phyloP scores from a whole-genome alignment of 2,797 vertebrate genomes.

The Decapterus maruadsi region DNA sequence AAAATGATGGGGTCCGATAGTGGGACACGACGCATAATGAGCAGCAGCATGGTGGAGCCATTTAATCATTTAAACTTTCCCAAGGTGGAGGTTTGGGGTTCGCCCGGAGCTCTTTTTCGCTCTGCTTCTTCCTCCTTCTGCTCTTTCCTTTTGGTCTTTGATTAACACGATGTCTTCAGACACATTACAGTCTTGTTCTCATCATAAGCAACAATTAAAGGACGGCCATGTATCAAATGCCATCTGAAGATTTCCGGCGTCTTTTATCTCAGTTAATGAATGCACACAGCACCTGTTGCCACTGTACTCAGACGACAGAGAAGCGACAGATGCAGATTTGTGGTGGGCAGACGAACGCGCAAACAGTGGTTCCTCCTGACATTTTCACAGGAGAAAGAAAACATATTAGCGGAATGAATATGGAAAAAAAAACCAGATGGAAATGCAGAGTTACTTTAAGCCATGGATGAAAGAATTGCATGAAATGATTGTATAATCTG shows the following conservation, averaged over 20 bases:
- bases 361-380: conserved; percentile 36
- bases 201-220: conserved; percentile 21
- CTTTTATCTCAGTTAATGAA: conserved; percentile 25
- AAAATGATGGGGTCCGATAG: conserved; percentile 77
- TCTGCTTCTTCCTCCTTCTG: not conserved
- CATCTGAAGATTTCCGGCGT: conserved; percentile 23
- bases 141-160: conserved; percentile 23
- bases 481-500: conserved; percentile 40
- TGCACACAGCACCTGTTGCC: conserved; percentile 44
- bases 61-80: conserved; percentile 75
- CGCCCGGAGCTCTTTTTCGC: conserved; percentile 14
- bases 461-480: conserved; percentile 18
- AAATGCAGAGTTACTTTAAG: conserved; percentile 31
- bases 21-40: conserved; percentile 66
- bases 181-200: conserved; percentile 2
- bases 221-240: not conserved
- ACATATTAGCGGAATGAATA: not conserved
- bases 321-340: conserved; percentile 36
- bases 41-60: conserved; percentile 36
- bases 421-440: conserved; percentile 10
- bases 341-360: not conserved
- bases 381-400: conserved; percentile 23
- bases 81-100: conserved; percentile 47
- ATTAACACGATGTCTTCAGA: conserved; percentile 15
- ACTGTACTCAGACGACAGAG: conserved; percentile 11